These are phyloP conservation scores for Pachymerium ferrugineum DNA, from an alignment of 2,888 invertebrate genomes.

Conservation along the genomic window DNA sequence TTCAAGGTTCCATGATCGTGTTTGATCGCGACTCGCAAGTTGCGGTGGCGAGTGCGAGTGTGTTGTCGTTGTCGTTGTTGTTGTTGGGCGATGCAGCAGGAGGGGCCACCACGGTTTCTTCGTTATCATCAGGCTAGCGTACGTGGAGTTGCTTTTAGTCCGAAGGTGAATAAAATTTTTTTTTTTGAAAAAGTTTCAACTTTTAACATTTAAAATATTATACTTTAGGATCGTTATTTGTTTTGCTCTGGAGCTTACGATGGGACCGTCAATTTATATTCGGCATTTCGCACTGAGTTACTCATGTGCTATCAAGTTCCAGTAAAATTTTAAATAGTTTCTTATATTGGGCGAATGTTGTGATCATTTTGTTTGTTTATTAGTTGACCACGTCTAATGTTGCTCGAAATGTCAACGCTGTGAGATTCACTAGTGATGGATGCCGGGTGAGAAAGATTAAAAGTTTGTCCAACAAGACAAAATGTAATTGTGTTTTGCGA, in stretches of 20 bases:
- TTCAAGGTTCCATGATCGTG: neutral
- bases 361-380: constrained; percentile 19
- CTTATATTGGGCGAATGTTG: neutral
- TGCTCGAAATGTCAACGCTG: constrained; percentile 50
- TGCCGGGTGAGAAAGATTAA: constrained; percentile 47
- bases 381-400: constrained; percentile 49
- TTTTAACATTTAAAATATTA: neutral
- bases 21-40: neutral
- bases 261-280: constrained; percentile 52
- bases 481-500: no score
- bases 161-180: constrained; percentile 25
- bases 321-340: neutral
- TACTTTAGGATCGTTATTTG: constrained; percentile 49
- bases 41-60: constrained; percentile 12
- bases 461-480: neutral
- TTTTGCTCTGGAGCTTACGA: constrained; percentile 53
- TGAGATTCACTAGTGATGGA: constrained; percentile 51
- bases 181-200: neutral
- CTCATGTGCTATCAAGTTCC: constrained; percentile 47
- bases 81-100: constrained; percentile 32
- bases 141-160: constrained; percentile 34
- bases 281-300: constrained; percentile 48
- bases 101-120: constrained; percentile 32
- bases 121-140: constrained; percentile 35
- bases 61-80: no score